Evolutionary conservation across 2,888 invertebrate genomes (phyloP).

Genomic region (Ophioninae sp.): DNA sequence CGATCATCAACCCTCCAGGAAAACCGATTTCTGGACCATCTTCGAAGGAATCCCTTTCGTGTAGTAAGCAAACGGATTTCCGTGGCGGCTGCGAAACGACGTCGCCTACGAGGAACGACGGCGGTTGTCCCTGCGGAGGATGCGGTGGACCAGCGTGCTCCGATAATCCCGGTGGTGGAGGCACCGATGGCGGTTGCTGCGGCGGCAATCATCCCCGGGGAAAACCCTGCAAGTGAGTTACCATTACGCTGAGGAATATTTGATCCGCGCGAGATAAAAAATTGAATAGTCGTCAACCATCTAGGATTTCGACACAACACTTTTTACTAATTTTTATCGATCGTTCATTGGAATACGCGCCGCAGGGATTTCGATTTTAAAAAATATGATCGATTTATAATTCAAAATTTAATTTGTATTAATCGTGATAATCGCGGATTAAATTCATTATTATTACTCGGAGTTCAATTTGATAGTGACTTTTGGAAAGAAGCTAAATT

Average conservation of each 20-base stretch:
- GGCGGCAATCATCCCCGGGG: constrained; percentile 50
- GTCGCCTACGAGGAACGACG: constrained; percentile 35
- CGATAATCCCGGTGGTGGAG: constrained; percentile 55
- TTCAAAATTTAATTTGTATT: too few relatives aligned
- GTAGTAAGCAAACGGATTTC: constrained; percentile 35
- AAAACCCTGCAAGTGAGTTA: constrained; percentile 65
- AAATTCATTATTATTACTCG: too few relatives aligned
- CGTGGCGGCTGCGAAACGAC: constrained; percentile 12
- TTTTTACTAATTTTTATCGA: neutral
- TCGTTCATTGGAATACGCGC: neutral
- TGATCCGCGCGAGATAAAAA: neutral
- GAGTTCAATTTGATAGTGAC: too few relatives aligned
- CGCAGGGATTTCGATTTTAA: neutral
- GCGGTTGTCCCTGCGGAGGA: constrained; percentile 66
- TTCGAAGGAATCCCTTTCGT: constrained; percentile 47
- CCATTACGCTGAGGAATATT: neutral
- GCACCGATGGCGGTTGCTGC: constrained; percentile 60
- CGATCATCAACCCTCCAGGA: neutral
- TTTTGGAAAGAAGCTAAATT: too few relatives aligned
- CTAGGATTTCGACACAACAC: too few relatives aligned
- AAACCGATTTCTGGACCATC: neutral
- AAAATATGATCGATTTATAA: too few relatives aligned
- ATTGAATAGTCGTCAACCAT: too few relatives aligned
- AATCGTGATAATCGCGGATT: too few relatives aligned
- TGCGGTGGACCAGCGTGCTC: constrained; percentile 64